These are phyloP conservation scores for Plagiodera versicolora DNA, from an alignment of 2,888 invertebrate species.

Conservation along the genomic window DNA sequence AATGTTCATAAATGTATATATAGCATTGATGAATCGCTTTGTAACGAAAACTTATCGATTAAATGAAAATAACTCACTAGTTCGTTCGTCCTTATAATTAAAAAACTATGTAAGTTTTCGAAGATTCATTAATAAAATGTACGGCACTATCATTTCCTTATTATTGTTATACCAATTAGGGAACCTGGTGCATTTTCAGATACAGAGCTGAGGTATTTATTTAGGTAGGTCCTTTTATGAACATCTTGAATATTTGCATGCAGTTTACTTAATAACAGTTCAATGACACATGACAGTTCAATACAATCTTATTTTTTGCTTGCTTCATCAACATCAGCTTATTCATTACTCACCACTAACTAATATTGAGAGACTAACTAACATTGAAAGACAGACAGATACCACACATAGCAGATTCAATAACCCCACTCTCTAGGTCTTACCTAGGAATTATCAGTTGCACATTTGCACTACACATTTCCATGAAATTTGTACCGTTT, in stretches of 20 bases:
- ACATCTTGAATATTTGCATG: slow-evolving; percentile 5
- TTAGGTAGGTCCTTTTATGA: neutral
- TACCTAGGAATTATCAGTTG: neutral
- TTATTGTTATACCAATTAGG: neutral
- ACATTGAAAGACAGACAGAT: slow-evolving; percentile 46
- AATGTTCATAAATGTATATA: slow-evolving; percentile 34
- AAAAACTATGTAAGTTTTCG: slow-evolving; percentile 29
- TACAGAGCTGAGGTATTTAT: slow-evolving; percentile 3
- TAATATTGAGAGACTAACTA: slow-evolving; percentile 27
- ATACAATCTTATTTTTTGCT: slow-evolving; percentile 25
- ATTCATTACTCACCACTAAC: slow-evolving; percentile 29
- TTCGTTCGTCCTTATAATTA: slow-evolving; percentile 26
- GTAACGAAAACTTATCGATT: neutral
- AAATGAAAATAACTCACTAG: neutral
- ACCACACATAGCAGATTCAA: slow-evolving; percentile 32
- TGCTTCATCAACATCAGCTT: slow-evolving; percentile 29
- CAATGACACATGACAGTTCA: slow-evolving; percentile 17
- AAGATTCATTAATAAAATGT: slow-evolving; percentile 31
- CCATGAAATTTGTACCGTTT: too few species aligned
- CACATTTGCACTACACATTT: too few species aligned
- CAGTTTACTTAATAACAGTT: slow-evolving; percentile 17
- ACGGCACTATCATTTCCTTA: slow-evolving; percentile 17
- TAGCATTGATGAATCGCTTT: slow-evolving; percentile 28
- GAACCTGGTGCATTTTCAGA: neutral
- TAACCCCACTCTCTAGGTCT: neutral